phyloP scores from a whole-genome alignment of 2,113 vertebrate species.

The Prochilodus magdalenae region DNA sequence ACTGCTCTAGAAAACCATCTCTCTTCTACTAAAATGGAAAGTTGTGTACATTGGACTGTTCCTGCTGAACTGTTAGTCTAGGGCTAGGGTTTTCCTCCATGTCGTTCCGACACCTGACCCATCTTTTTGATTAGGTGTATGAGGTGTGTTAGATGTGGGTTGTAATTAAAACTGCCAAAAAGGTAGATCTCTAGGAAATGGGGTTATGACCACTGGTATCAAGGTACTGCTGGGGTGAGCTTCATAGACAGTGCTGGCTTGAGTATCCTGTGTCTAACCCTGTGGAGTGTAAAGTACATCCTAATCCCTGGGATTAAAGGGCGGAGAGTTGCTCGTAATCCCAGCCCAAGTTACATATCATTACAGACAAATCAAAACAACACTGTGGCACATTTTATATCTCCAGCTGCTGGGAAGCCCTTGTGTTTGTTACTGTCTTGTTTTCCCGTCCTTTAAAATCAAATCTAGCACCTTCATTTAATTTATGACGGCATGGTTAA shows the following conservation, averaged over 20 bases:
- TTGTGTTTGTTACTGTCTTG: neutral
- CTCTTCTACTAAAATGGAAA: too few species aligned
- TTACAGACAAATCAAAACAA: neutral
- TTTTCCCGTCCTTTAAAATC: neutral
- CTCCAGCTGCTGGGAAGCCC: neutral
- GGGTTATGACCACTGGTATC: neutral
- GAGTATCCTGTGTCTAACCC: neutral
- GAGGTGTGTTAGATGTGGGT: too few species aligned
- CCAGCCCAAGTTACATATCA: constrained; percentile 21
- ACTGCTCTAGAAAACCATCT: too few species aligned
- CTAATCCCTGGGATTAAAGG: constrained; percentile 53
- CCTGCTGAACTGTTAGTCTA: too few species aligned
- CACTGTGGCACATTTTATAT: neutral
- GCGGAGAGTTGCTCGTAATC: constrained; percentile 46
- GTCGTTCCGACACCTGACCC: too few species aligned
- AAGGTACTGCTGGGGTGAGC: neutral
- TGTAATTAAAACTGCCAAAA: too few species aligned
- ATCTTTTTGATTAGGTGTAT: too few species aligned
- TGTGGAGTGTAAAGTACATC: constrained; percentile 19
- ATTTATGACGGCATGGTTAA: too few species aligned
- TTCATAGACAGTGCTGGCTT: too few species aligned
- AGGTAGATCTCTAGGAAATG: neutral
- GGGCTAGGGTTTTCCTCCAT: too few species aligned
- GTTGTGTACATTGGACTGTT: too few species aligned
- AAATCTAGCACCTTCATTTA: neutral